Evolutionary conservation across 2,888 invertebrate species (phyloP), one percentile per base, ranked within the genome.

Genomic region (Agonopterix subpropinquella): DNA sequence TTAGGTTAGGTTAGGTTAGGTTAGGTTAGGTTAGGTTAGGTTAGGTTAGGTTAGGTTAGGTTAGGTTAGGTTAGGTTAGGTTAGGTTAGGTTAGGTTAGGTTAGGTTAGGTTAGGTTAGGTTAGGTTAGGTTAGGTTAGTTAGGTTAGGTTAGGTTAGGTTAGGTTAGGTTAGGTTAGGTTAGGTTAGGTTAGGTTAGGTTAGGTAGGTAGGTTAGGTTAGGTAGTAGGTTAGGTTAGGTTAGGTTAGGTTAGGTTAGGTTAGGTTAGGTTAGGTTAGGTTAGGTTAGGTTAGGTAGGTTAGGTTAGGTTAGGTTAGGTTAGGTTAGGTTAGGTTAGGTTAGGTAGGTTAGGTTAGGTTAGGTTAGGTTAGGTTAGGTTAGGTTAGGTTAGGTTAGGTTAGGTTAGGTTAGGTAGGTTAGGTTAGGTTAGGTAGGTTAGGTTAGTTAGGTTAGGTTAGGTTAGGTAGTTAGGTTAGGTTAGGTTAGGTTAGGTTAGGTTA

Each of bases 221-320:
- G 50, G 52, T 49, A 50, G 47, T 53, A 53, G 52, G 52, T 49
- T 53, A 53, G 52, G 52, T 49, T 53, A 53, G 52, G 52, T 49
- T 53, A 53, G 52, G 52, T 49, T 53, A 53, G 52, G 49, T 49
- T 52, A 52, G 50, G 52, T 49, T 53, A 53, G 52, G 52, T 49
- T 53, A 53, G 52, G 52, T 49, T 53, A 53, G 52, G 58, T 56
- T 56, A 56, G 58, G 58, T 56, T 58, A 56, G 56, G 58, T 58
- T 58, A 58, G 58, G 56, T 58, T 57, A 58, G 56, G 58, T 56
- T 58, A 58, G n/a, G n/a, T n/a, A n/a, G n/a, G n/a, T n/a, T n/a
- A n/a, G n/a, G n/a, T n/a, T n/a, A n/a, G n/a, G n/a, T 42, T 42
- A 52, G 45, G 50, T 53, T 53, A 51, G 53, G 53, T 53, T 53